Evolutionary conservation across 1,140 invertebrate genomes (phyloP), one percentile per base, ranked within the genome.

Genomic region (Euura lappo): DNA sequence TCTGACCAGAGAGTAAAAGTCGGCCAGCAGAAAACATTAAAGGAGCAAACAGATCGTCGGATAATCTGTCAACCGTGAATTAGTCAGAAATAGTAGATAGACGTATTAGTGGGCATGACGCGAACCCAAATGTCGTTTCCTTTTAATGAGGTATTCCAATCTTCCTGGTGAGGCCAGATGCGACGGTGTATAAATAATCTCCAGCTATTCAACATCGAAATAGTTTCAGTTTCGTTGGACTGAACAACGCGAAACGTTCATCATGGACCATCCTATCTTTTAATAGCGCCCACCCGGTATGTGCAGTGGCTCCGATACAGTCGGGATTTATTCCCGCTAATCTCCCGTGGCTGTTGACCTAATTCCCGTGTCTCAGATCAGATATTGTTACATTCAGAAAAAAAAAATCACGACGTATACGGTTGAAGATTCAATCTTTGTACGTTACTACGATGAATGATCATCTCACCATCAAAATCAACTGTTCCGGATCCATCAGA

Each of bases 401-500:
- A 60, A 60, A 60, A 3, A 60, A 8, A 60, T 11, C 8, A 60
- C 10, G 13, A 60, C 3, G 11, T 51, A 60, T 11, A 6, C 13
- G 3, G 51, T 60, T 60, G 3, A 60, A 4, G 13, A 5, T 60
- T 60, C 13, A 60, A 11, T n/a, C 8, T 2, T n/a, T 8, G 13
- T 8, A 6, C 0, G 13, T 11, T n/a, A 60, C 6, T n/a, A 5
- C 6, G 3, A 8, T 6, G 51, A n/a, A 60, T 45, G 28, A 72
- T 78, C 13, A 7, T 75, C 82, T 82, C 88, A 93, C 93, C 93
- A 84, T 94, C 93, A 80, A 94, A 94, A 81, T 94, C 93, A 60
- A 95, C 93, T 64, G 94, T 95, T 76, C 94, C 94, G 71, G 96
- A 97, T 77, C 96, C 96, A 87, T 98, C 97, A 71, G 96, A 95